Evolutionary conservation across 2,113 vertebrate genomes (phyloP), one percentile per base, ranked within the genome.

Genomic region (Platysteira castanea): DNA sequence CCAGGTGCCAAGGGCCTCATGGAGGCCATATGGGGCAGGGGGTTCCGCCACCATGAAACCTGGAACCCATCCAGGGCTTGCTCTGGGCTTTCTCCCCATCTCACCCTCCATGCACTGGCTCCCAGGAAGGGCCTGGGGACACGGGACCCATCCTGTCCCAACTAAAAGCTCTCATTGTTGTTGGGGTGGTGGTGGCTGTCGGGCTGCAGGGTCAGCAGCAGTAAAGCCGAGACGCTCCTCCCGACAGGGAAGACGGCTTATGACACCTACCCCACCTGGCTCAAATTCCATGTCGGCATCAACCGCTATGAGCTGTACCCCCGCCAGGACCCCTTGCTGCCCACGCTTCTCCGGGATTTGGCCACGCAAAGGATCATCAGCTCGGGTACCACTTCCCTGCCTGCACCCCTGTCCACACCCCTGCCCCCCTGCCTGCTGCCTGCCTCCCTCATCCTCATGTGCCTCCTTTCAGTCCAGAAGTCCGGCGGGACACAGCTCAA

Each of bases 211-310:
- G 59, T 98, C 88, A 98, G 98, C 79, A 94, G 87, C 52, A 97
- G 77, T 96, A 97, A 91, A 97, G 94, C 67, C 88, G 98, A n/a
- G 96, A 95, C 41, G 97, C 97, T 88, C 89, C 96, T 78, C 64
- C 96, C 59, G 81, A 92, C 88, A 98, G 98, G 97, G 97, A 97
- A 97, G 91, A 97, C 89, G 24, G 86, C 96, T 84, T 87, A 61
- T 0, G 92, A 96, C 53, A 97, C 98, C 49, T 97, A 98, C 26
- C 98, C 98, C 1, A 39, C 98, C 6, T 98, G 98, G 98, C 97
- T 98, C 23, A 97, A 97, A 41, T 98, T 98, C 95, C 98, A 98
- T 33, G 79, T 99, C 1, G 98, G 98, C 57, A 99, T 98, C 95
- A 98, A 98, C 60, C 98, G 98, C 86, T 98, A 98, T 46, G 98